Evolutionary conservation across 2,113 vertebrate genomes (phyloP), one percentile per base, ranked within the genome.

Genomic region (Loxodonta africana): DNA sequence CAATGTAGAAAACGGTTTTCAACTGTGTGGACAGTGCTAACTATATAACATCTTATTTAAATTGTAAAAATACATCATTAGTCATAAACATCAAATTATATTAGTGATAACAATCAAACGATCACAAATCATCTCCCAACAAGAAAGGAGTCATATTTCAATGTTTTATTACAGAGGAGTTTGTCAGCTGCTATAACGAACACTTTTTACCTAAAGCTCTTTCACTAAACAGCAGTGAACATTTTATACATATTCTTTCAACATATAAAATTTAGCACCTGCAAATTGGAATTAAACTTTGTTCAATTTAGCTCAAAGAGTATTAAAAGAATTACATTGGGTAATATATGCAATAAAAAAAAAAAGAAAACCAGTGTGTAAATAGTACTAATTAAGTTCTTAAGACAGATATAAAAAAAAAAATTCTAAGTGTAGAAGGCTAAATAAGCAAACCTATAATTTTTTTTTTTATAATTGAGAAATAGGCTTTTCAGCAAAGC

Each of bases 341-440:
- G 51, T 80, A 51, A 82, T 94, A 83, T 87, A 67, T 44, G 2
- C 77, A 9, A 76, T 4, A 51, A n/a, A n/a, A n/a, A n/a, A n/a
- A 46, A 82, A 92, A 95, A 65, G 7, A 93, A 97, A 92, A 65
- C 5, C 2, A 67, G 23, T 44, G 41, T 67, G 23, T 51, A 91
- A 86, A 67, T 48, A 44, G 82, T 94, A 33, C 28, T 84, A 51
- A 5, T n/a, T 81, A 93, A 83, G 5, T 83, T 20, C 37, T 53
- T 77, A 53, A 88, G 18, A 62, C 5, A 83, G 20, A 71, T 5
- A 76, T 83, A 71, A 62, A 88, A 91, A 25, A 48, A 78, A 46
- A 3, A 53, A 57, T 62, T 53, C 33, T 63, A 74, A 71, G 14
- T 69, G 2, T 57, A 76, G 26, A 84, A 87, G 90, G 8, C 1